Evolutionary conservation across 1,140 invertebrate species (phyloP).

Genomic region (Drosophila teissieri): DNA sequence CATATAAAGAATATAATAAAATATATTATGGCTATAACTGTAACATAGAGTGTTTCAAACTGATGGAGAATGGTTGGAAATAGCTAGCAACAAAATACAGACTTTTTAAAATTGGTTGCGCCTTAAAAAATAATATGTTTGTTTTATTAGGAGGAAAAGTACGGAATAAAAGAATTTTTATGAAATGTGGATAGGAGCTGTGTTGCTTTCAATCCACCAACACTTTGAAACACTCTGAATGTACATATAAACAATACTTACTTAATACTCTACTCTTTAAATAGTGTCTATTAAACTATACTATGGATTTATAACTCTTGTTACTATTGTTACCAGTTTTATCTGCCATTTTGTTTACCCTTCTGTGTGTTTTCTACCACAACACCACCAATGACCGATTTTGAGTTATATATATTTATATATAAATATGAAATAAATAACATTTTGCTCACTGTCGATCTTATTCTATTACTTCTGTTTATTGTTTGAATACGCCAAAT

Average conservation of each 20-base stretch:
- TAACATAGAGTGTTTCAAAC: slow-evolving; percentile 65
- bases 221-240: slow-evolving; percentile 32
- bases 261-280: slow-evolving; percentile 33
- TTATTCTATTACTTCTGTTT: slow-evolving; percentile 49
- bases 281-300: slow-evolving; percentile 53
- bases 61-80: not conserved
- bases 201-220: not conserved
- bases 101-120: not conserved
- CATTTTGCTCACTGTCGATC: slow-evolving; percentile 53
- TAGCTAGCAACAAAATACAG: not conserved
- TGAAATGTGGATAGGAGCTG: not conserved
- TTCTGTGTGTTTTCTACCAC: slow-evolving; percentile 41
- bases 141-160: not conserved
- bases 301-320: slow-evolving; percentile 58
- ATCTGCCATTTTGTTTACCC: slow-evolving; percentile 48
- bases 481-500: slow-evolving; percentile 51
- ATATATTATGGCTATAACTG: slow-evolving; percentile 51
- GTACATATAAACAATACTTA: slow-evolving; percentile 38
- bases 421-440: slow-evolving; percentile 36
- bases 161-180: not conserved
- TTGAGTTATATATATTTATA: slow-evolving; percentile 26
- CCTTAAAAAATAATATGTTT: not conserved
- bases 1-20: slow-evolving; percentile 41
- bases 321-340: slow-evolving; percentile 74
- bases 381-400: slow-evolving; percentile 24